Conservation (phyloP, 2,888 invertebrate genomes). For the Tortricodes alternella region DNA sequence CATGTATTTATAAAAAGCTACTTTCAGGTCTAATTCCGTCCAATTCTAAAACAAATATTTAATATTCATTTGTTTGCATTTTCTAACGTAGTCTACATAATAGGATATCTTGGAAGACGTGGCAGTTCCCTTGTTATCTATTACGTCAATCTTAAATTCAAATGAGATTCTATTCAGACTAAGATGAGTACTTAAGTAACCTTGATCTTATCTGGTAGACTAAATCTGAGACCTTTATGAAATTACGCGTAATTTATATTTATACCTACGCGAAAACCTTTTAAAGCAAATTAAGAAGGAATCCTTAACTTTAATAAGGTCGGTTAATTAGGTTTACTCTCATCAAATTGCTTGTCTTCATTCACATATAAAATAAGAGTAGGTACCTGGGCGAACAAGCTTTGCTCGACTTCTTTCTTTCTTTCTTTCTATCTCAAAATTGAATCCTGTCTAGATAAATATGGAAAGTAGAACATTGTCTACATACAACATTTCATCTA, state of each 20-base stretch:
- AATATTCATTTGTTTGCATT: no score
- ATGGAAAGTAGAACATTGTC: no score
- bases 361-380: neutral
- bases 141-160: conserved; percentile 21
- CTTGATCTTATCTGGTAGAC: neutral
- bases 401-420: no score
- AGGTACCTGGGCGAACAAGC: no score
- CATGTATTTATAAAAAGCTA: no score
- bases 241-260: neutral
- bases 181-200: conserved; percentile 3
- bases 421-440: no score
- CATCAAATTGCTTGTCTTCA: neutral
- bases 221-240: neutral
- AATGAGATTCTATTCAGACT: conserved; percentile 19
- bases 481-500: no score
- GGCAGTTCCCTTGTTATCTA: neutral
- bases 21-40: no score
- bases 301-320: neutral
- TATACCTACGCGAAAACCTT: neutral
- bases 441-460: no score
- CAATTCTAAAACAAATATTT: no score
- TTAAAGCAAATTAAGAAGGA: neutral
- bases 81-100: neutral
- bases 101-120: neutral
- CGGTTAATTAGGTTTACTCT: neutral